Evolutionary conservation across 2,797 vertebrate genomes (phyloP).

Genomic region (Vespertilio murinus): DNA sequence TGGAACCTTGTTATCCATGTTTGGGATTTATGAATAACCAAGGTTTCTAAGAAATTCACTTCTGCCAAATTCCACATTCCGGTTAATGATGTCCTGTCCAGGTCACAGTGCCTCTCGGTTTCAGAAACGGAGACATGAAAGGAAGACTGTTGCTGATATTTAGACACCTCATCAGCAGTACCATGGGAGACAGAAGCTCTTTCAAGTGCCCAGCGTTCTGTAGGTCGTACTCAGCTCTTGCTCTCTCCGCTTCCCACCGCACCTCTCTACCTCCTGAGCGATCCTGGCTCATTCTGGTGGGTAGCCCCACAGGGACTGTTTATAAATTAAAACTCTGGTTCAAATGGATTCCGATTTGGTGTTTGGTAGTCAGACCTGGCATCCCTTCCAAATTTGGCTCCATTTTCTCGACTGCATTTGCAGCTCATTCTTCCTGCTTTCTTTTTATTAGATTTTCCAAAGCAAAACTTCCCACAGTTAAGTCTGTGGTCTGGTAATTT

Average conservation of each 20-base stretch:
- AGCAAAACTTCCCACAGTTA: constrained; percentile 56
- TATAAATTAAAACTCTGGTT: constrained; percentile 34
- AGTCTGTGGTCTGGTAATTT: constrained; percentile 50
- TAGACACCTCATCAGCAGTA: not conserved
- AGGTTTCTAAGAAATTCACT: not conserved
- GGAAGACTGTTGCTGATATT: not conserved
- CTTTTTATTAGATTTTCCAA: constrained; percentile 60
- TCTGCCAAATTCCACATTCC: not conserved
- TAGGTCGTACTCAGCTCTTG: not conserved
- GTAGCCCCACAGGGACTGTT: not conserved
- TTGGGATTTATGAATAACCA: not conserved
- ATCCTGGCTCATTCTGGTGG: not conserved
- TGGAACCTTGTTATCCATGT: not conserved
- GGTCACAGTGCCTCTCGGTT: not conserved
- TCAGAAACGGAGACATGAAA: not conserved
- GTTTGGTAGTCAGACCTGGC: constrained; percentile 5
- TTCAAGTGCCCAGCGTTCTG: not conserved
- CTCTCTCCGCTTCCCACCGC: not conserved
- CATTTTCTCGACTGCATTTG: constrained; percentile 35
- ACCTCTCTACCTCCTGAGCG: not conserved
- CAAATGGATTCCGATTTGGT: constrained; percentile 9
- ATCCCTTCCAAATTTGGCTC: constrained; percentile 20
- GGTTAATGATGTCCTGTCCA: not conserved
- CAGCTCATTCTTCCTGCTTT: constrained; percentile 27
- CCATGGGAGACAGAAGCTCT: not conserved